Evolutionary conservation across 2,113 vertebrate genomes (phyloP).

Genomic region (Pogonocichla stellata): DNA sequence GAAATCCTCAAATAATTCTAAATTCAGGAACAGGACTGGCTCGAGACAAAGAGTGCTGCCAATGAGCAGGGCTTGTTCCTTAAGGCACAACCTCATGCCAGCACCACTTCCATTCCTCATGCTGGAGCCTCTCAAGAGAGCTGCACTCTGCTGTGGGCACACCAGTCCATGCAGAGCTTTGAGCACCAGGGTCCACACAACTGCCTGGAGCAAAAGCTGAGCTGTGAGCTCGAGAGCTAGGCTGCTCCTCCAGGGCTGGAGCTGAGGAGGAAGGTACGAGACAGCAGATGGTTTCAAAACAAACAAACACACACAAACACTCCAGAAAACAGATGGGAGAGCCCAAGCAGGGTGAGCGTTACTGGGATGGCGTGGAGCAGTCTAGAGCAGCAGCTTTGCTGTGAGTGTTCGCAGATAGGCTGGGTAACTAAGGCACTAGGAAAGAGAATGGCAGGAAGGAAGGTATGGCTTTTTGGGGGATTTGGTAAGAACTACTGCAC

Average conservation of each 20-base stretch:
- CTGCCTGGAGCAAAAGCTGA: background rate
- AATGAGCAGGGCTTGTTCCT: background rate
- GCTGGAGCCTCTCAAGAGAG: background rate
- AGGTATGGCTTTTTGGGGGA: background rate
- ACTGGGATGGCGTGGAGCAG: background rate
- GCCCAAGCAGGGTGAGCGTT: background rate
- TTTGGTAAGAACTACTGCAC: background rate
- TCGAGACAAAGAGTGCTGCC: background rate
- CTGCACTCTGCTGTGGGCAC: background rate
- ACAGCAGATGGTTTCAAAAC: background rate
- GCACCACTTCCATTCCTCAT: background rate
- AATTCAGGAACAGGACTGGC: background rate
- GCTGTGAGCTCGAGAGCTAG: background rate
- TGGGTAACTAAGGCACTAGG: background rate
- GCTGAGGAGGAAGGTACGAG: background rate
- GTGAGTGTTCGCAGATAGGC: background rate
- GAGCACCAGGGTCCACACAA: background rate
- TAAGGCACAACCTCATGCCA: background rate
- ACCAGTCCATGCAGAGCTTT: background rate
- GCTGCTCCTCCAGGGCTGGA: background rate
- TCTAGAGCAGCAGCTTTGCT: background rate
- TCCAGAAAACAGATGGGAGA: conserved; percentile 4
- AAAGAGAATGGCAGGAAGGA: background rate
- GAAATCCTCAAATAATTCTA: background rate
- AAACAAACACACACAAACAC: background rate